Conservation (phyloP, 2,113 vertebrate genomes). For the Leptosomus discolor region DNA sequence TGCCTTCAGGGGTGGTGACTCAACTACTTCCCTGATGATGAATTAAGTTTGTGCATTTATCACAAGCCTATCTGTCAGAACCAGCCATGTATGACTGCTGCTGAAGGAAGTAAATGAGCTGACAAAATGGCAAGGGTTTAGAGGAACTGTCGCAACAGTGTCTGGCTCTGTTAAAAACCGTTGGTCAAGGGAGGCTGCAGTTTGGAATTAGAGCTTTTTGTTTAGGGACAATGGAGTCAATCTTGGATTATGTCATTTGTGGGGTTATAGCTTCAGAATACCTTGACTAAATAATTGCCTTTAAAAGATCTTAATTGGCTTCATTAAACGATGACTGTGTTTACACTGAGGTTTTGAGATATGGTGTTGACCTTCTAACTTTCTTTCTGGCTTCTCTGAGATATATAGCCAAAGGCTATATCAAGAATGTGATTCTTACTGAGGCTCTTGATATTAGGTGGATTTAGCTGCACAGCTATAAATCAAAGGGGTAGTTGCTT, state of each 20-base stretch:
- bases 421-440: neutral
- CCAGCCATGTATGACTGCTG: neutral
- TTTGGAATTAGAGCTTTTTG: neutral
- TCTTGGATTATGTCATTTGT: neutral
- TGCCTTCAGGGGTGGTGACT: neutral
- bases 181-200: neutral
- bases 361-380: neutral
- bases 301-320: neutral
- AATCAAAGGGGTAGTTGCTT: neutral
- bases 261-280: neutral
- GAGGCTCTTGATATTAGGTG: neutral
- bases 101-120: neutral
- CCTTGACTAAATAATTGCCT: neutral
- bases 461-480: neutral
- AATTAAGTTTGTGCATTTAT: conserved; percentile 1
- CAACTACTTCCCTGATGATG: neutral
- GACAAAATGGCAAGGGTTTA: neutral
- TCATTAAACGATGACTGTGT: neutral
- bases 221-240: neutral
- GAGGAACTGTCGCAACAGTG: neutral
- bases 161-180: neutral
- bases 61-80: neutral
- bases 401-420: neutral
- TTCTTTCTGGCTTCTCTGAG: neutral
- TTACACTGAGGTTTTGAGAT: neutral